A percentile compares a stretch with the other conserved stretches of the same genome.
These are phyloP conservation scores for Leucoptera coffeella DNA, from an alignment of 2,888 invertebrate genomes.

Conservation along the genomic window DNA sequence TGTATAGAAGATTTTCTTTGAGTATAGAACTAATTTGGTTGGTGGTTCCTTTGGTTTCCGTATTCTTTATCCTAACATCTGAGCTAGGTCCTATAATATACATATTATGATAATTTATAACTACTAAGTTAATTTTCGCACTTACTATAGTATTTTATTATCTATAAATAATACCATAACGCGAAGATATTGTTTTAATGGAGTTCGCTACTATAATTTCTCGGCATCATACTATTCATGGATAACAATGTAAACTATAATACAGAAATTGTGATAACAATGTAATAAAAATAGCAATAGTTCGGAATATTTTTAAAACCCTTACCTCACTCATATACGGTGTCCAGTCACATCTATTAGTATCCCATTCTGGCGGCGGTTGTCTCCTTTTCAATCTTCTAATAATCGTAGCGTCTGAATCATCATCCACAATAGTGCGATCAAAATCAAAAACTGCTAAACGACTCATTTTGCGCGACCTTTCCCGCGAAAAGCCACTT, in stretches of 20 bases:
- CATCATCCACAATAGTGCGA: slow-evolving; percentile 33
- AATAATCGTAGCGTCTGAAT: slow-evolving; percentile 39
- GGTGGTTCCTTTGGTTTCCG: no score
- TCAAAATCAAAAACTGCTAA: slow-evolving; percentile 43
- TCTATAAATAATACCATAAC: not conserved
- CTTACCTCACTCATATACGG: slow-evolving; percentile 45
- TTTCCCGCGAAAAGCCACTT: no score
- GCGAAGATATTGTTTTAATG: not conserved
- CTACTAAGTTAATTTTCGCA: no score
- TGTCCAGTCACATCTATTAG: slow-evolving; percentile 30
- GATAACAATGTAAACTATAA: not conserved
- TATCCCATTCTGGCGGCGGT: slow-evolving; percentile 37
- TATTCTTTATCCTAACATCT: no score
- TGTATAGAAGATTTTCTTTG: no score
- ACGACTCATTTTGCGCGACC: no score
- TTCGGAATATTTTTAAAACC: not conserved
- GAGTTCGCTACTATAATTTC: no score
- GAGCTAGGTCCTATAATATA: no score
- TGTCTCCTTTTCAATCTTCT: slow-evolving; percentile 26
- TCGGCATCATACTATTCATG: not conserved
- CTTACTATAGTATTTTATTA: no score
- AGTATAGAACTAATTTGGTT: no score
- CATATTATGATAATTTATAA: no score
- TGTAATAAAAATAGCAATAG: not conserved
- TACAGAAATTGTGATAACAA: not conserved